Conservation (phyloP, 2,888 invertebrate species). For the Crossocerus cetratus region DNA sequence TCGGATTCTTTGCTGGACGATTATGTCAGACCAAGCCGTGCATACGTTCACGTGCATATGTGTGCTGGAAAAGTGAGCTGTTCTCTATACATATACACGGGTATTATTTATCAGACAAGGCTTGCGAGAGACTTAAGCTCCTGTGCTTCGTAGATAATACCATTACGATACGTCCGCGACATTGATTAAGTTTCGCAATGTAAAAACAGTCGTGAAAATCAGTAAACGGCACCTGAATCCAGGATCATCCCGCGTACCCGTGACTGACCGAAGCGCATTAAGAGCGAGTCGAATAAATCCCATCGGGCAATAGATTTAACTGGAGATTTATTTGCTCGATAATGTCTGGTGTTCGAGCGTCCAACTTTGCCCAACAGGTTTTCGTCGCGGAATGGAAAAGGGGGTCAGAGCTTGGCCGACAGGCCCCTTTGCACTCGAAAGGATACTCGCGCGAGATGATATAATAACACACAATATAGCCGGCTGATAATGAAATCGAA, state of each 20-base stretch:
- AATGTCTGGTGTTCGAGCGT: background rate
- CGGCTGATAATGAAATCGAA: too few relatives aligned
- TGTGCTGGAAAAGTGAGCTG: background rate
- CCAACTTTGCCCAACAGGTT: background rate
- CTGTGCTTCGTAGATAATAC: slow-evolving; percentile 3
- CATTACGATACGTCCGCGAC: background rate
- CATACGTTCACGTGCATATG: background rate
- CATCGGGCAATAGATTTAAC: background rate
- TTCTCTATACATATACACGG: background rate
- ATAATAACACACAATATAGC: too few relatives aligned
- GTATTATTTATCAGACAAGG: slow-evolving; percentile 1
- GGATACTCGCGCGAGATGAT: too few relatives aligned
- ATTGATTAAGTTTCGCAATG: slow-evolving; percentile 4
- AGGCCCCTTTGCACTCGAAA: too few relatives aligned
- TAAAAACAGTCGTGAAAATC: background rate
- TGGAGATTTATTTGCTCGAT: background rate
- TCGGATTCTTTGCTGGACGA: background rate
- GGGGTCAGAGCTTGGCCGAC: too few relatives aligned
- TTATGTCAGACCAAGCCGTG: slow-evolving; percentile 9
- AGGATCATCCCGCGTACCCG: too few relatives aligned
- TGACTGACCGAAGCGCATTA: background rate
- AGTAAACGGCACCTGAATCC: background rate
- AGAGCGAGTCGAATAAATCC: slow-evolving; percentile 5
- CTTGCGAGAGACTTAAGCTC: background rate
- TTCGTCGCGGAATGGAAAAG: background rate